Evolutionary conservation across 1,140 invertebrate genomes (phyloP), one percentile per base, ranked within the genome.

Genomic region (Leucophenga varia): DNA sequence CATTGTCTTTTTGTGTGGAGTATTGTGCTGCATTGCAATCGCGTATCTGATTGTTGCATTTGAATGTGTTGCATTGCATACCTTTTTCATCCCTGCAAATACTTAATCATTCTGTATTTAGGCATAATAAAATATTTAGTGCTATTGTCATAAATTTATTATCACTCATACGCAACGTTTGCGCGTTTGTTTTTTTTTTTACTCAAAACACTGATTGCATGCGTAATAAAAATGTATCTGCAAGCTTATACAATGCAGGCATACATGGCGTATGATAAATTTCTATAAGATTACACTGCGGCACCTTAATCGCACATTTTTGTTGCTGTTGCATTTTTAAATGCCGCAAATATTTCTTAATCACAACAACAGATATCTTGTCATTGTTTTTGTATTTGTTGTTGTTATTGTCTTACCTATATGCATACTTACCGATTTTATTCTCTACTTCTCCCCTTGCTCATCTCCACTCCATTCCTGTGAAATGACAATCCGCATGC

Each of bases 91-190:
- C 18, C 30, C 9, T 16, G 18, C 41, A 10, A 28, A 30, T 42
- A 41, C 47, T 56, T 57, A 53, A 67, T 57, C 63, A 59, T 67
- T 67, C 64, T 63, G 63, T 67, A 67, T 67, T 67, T 67, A 67
- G 63, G 64, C 63, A 59, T 63, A 67, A 67, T 67, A 67, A 67
- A 67, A 67, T 67, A 67, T 67, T 67, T 67, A 67, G 63, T 67
- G 56, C 45, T 51, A 67, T 50, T 67, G 65, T 56, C 54, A 63
- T 65, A 63, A 67, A 67, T 67, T 67, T 67, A 67, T 67, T 67
- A 67, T 67, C 56, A 22, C 16, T 12, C 18, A 13, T 13, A 16
- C 2, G 25, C 37, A 28, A 10, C 16, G 32, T 4, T 5, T 5
- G 5, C 10, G 16, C 10, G 12, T 34, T 6, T 7, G 5, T 34